These are phyloP conservation scores for Saimiri boliviensis DNA, from an alignment of 2,113 vertebrate genomes.

Conservation along the genomic window DNA sequence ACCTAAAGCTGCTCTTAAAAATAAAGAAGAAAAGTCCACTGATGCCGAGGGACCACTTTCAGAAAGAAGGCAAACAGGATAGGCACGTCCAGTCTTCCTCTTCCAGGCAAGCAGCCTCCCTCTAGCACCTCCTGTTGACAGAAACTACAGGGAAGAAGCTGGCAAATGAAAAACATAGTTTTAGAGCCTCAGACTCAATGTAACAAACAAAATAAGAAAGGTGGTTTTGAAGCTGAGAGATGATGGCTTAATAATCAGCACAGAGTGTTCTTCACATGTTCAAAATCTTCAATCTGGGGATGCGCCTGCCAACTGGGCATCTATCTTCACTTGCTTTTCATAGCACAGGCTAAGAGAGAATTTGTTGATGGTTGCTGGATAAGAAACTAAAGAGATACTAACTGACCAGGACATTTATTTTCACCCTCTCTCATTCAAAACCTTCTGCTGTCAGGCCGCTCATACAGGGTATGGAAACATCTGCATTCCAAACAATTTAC, in stretches of 20 bases:
- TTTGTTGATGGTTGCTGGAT: not conserved
- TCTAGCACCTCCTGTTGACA: not conserved
- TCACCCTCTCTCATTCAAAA: constrained; percentile 3
- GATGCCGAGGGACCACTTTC: not conserved
- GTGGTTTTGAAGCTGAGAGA: not conserved
- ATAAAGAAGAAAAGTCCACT: not conserved
- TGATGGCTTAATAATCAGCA: not conserved
- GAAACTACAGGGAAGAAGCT: not conserved
- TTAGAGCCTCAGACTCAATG: not conserved
- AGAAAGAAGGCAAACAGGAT: not conserved
- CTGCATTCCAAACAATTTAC: not conserved
- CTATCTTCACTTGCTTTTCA: not conserved
- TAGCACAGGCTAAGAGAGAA: not conserved
- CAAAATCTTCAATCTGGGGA: not conserved
- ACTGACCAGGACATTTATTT: not conserved
- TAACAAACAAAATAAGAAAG: not conserved
- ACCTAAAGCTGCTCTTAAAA: not conserved
- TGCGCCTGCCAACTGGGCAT: not conserved
- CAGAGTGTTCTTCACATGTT: not conserved
- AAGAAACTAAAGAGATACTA: not conserved
- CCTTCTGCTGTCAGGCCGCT: not conserved
- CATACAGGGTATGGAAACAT: not conserved
- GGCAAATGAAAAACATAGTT: not conserved
- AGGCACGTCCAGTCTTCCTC: not conserved
- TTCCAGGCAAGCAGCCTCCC: not conserved